A percentile compares a stretch with the other conserved stretches of the same genome.
These are phyloP conservation scores for Chinchilla lanigera DNA, from an alignment of 2,113 vertebrate genomes.

Conservation along the genomic window DNA sequence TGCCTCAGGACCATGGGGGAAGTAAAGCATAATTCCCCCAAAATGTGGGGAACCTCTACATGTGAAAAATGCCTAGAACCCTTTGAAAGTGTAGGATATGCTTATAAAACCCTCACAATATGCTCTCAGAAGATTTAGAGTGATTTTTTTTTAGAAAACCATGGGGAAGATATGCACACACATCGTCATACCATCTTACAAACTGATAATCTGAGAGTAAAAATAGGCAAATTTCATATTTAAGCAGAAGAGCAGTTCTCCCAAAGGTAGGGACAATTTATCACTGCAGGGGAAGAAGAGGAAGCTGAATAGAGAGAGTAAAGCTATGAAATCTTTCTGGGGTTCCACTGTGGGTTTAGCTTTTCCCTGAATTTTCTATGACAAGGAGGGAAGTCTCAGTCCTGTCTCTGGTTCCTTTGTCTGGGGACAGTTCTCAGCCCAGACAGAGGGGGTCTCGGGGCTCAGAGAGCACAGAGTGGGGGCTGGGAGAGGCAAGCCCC, in stretches of 20 bases:
- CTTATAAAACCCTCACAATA: neutral
- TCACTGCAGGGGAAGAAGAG: neutral
- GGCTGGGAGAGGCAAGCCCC: neutral
- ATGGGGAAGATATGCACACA: neutral
- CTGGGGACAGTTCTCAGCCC: neutral
- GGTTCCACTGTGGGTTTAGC: neutral
- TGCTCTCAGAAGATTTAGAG: neutral
- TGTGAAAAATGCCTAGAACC: neutral
- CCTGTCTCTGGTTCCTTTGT: neutral
- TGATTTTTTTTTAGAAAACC: neutral
- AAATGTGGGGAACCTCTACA: neutral
- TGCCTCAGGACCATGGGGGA: neutral
- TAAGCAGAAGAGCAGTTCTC: neutral
- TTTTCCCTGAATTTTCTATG: neutral
- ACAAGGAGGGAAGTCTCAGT: neutral
- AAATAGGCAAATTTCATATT: neutral
- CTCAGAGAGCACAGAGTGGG: neutral
- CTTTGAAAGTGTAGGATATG: neutral
- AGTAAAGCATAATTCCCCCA: neutral
- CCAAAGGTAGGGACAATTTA: neutral
- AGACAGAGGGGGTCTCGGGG: neutral
- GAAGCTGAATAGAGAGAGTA: neutral
- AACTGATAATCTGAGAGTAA: neutral
- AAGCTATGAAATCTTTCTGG: neutral
- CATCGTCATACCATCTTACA: neutral